Base-by-base conservation (phyloP, 2,797 vertebrate genomes). In the Sebastes baramenuke region DNA sequence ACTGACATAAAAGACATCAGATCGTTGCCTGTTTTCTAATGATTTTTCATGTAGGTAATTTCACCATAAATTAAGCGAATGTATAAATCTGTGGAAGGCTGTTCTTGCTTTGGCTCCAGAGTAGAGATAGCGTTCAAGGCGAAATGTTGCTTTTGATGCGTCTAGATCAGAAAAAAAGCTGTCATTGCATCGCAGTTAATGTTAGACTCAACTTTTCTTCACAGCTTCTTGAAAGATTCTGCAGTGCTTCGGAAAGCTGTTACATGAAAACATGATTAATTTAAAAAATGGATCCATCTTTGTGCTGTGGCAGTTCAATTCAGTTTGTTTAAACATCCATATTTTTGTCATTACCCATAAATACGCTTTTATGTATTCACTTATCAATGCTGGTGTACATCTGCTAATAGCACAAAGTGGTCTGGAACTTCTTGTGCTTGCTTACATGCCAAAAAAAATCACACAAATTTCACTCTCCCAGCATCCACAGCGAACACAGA, bases 211-310 rank as follows among this genome's bases (percentile, higher is more conserved):
- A 52, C 42, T 52, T 27, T 68, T 67, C 25, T 34, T 20, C 13
- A 27, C 18, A 67, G 46, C 14, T 65, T 75, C 16, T 66, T 55
- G 4, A 24, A 30, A 66, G 22, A 62, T 24, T 38, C 64, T 56
- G 13, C n/a, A 11, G 14, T 6, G 13, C 38, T 42, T 29, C 8
- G 4, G 13, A 59, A 75, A 80, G 30, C 11, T 13, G 67, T 75
- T 54, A 18, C 62, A 46, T 52, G 14, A 52, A 59, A 56, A 54
- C 59, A 54, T 67, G 34, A 87, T 71, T 72, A 18, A 67, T 20
- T 62, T 36, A 72, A 18, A 84, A 60, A 61, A 70, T 60, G 13
- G 25, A 81, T 80, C 66, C 36, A 49, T 70, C 20, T 7, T 36
- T 54, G 32, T 52, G 52, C 46, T 59, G 29, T 32, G 52, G 52